phyloP scores from a whole-genome alignment of 2,888 invertebrate species.

The Aphodius sticticus region DNA sequence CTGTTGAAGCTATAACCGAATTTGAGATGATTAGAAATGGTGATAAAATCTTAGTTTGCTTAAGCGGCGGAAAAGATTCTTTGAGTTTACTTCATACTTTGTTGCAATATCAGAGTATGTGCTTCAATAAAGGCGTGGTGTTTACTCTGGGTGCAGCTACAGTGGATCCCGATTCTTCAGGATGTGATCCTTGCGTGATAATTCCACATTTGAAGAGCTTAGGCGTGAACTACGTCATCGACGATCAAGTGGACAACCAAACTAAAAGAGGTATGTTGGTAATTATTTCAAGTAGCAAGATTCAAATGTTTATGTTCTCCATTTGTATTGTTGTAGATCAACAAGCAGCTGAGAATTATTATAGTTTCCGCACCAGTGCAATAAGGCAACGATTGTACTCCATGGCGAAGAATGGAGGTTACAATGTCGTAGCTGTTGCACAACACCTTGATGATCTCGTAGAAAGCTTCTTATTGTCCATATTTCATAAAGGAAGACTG shows the following conservation, averaged over 20 bases:
- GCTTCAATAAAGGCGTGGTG: conserved; percentile 75
- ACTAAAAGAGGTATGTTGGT: conserved; percentile 24
- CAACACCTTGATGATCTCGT: conserved; percentile 88
- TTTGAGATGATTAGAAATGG: conserved; percentile 85
- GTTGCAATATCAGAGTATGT: conserved; percentile 84
- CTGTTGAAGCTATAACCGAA: conserved; percentile 83
- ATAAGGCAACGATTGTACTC: conserved; percentile 79
- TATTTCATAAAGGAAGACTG: conserved; percentile 82
- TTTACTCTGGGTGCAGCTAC: conserved; percentile 79
- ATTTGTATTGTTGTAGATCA: conserved; percentile 58
- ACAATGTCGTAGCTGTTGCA: conserved; percentile 87
- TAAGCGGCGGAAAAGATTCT: conserved; percentile 86
- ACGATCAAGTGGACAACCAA: conserved; percentile 58
- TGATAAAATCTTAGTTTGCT: conserved; percentile 83
- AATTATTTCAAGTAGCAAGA: neutral
- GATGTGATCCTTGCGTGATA: conserved; percentile 65
- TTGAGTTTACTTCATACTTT: conserved; percentile 84
- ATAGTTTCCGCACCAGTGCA: conserved; percentile 78
- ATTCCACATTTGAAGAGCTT: conserved; percentile 79
- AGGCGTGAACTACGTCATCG: conserved; percentile 79
- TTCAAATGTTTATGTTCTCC: neutral
- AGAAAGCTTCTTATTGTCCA: conserved; percentile 81
- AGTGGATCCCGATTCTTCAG: conserved; percentile 73
- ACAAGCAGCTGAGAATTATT: conserved; percentile 54
- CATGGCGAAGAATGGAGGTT: conserved; percentile 77